Conservation (phyloP, 2,888 invertebrate genomes). For the Mythimna loreyi region DNA sequence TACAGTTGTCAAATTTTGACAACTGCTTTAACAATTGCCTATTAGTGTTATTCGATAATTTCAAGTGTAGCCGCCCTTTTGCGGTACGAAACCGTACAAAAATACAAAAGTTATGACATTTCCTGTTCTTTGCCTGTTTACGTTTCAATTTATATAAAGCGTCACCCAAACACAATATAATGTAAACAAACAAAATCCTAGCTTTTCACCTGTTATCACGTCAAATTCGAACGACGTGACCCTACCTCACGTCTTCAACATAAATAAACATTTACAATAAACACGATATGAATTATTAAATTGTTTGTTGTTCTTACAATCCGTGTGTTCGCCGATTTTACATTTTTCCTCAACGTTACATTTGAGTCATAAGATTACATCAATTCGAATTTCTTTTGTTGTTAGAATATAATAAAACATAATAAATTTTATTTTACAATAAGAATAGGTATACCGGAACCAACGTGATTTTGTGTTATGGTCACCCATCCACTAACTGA, state of each 20-base stretch:
- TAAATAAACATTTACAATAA: not conserved
- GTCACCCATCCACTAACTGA: too few species aligned
- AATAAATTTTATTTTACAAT: too few species aligned
- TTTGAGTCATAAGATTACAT: conserved; percentile 40
- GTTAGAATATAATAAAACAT: not conserved
- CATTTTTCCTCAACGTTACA: conserved; percentile 25
- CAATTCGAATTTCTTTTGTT: conserved; percentile 38
- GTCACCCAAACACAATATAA: not conserved
- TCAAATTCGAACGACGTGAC: not conserved
- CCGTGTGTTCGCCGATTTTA: conserved; percentile 33
- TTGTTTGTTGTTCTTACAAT: conserved; percentile 13
- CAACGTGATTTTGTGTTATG: too few species aligned
- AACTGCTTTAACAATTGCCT: too few species aligned
- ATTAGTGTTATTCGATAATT: too few species aligned
- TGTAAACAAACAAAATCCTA: conserved; percentile 5
- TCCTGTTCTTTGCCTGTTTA: too few species aligned
- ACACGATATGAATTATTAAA: conserved; percentile 31
- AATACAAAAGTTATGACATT: too few species aligned
- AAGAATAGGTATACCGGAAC: too few species aligned
- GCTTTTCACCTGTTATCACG: conserved; percentile 1
- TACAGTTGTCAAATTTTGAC: too few species aligned
- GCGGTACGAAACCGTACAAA: too few species aligned
- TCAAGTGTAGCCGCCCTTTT: too few species aligned
- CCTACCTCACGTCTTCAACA: not conserved
- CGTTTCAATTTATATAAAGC: too few species aligned